Evolutionary conservation across 1,140 invertebrate genomes (phyloP), one percentile per base, ranked within the genome.

Genomic region (Rhagoletis pomonella): DNA sequence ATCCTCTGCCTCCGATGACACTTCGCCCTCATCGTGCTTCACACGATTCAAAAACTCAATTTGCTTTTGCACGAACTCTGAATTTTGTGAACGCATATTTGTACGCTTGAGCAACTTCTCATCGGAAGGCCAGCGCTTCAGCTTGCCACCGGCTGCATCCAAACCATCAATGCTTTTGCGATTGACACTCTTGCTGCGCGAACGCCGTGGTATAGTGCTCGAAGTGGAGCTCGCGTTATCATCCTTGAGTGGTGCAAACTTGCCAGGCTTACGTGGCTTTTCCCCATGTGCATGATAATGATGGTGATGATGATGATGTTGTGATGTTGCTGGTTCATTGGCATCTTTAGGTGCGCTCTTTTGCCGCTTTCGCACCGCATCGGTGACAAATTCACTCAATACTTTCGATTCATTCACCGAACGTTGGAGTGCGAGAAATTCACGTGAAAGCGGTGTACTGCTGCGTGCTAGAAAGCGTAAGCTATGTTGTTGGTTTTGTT

Each of bases 21-120:
- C 88, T 6, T 85, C 12, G 2, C 88, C 90, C 4, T 64, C 44
- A n/a, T 85, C 55, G 73, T 89, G 77, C 6, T 90, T 89, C 9
- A 92, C 65, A 17, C 90, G 93, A 88, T 94, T 94, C 1, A 95
- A 89, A 89, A 95, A 95, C 84, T 94, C 94, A 81, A 93, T 94
- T 42, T 95, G 94, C 89, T 95, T 95, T 67, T 93, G 93, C 0
- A 94, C 94, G 93, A 95, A 95, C 60, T 95, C 95, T 39, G 94
- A 93, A 90, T 95, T 95, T 89, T 95, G 94, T 29, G 94, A 95
- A 67, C 95, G 90, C 91, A 95, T 94, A 87, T 92, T 91, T 47
- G 89, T 62, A 3, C 92, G 89, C 14, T 88, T 87, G 0, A 88
- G 81, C 4, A 88, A 50, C 65, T 84, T 87, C 55, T 89, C 87